Conservation (phyloP, 2,113 vertebrate genomes). For the Odobenus rosmarus region DNA sequence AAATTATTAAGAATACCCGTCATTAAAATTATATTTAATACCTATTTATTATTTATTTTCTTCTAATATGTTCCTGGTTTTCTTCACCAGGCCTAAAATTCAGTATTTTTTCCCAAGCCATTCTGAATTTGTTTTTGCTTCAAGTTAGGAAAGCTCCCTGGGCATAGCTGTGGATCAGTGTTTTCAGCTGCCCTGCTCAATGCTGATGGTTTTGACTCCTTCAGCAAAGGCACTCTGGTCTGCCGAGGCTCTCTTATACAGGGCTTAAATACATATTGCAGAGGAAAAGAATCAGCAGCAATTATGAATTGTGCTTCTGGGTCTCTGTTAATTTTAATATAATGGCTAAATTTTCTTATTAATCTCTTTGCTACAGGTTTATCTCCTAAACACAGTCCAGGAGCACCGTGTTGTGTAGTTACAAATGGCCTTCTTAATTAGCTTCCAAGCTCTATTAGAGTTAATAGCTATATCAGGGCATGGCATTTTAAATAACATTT, state of each 20-base stretch:
- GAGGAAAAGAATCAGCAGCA: neutral
- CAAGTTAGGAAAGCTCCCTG: neutral
- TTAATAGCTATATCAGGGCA: neutral
- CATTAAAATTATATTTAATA: slow-evolving; percentile 1
- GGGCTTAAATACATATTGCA: neutral
- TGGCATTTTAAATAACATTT: slow-evolving; percentile 22
- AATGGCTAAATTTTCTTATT: slow-evolving; percentile 47
- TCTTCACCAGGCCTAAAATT: neutral
- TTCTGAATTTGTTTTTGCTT: slow-evolving; percentile 57
- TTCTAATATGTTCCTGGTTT: slow-evolving; percentile 32
- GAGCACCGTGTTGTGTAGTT: neutral
- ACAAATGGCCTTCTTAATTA: slow-evolving; percentile 52
- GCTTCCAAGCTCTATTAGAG: neutral
- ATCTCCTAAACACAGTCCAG: neutral
- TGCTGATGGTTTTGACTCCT: neutral
- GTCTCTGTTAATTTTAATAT: slow-evolving; percentile 49
- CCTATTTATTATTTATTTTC: slow-evolving; percentile 4
- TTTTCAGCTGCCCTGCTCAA: neutral
- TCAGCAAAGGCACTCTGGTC: neutral
- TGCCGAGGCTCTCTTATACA: neutral
- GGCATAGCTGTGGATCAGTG: neutral
- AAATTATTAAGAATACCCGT: neutral
- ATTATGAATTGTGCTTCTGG: neutral
- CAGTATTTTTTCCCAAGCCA: neutral
- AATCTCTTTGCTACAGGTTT: neutral